These are phyloP conservation scores for Heliornis fulica DNA, from an alignment of 2,113 vertebrate genomes.

Conservation along the genomic window DNA sequence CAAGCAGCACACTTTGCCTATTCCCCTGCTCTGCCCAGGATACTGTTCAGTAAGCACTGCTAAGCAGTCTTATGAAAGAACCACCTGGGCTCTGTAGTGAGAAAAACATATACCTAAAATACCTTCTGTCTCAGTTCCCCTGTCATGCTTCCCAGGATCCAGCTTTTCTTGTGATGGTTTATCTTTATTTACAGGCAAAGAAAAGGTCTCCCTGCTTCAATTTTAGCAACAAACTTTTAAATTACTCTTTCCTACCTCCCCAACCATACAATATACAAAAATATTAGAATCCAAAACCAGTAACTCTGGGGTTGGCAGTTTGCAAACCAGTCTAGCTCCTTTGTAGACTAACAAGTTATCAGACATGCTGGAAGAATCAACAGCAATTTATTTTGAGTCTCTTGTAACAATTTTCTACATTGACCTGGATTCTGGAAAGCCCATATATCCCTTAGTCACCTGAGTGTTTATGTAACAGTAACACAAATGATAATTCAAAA, in stretches of 20 bases:
- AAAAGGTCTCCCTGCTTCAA: neutral
- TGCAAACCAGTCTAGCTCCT: neutral
- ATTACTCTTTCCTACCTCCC: neutral
- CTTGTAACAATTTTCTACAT: neutral
- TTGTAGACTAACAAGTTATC: neutral
- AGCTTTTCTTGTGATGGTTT: neutral
- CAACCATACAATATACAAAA: neutral
- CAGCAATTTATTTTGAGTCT: neutral
- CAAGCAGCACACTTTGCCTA: slow-evolving; percentile 1
- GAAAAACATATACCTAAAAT: neutral
- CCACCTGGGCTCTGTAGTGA: neutral
- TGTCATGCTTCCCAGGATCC: neutral
- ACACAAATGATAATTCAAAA: neutral
- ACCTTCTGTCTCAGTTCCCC: neutral
- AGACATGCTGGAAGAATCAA: neutral
- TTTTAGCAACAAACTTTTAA: neutral
- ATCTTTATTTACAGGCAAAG: neutral
- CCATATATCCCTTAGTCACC: neutral
- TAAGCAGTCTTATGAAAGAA: neutral
- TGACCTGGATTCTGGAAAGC: neutral
- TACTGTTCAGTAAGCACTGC: neutral
- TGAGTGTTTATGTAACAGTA: neutral
- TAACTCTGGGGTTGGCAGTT: neutral
- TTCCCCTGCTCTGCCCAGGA: neutral
- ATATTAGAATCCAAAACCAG: neutral